These are phyloP conservation scores for Plagodis pulveraria DNA, from an alignment of 2,888 invertebrate genomes.

Conservation along the genomic window DNA sequence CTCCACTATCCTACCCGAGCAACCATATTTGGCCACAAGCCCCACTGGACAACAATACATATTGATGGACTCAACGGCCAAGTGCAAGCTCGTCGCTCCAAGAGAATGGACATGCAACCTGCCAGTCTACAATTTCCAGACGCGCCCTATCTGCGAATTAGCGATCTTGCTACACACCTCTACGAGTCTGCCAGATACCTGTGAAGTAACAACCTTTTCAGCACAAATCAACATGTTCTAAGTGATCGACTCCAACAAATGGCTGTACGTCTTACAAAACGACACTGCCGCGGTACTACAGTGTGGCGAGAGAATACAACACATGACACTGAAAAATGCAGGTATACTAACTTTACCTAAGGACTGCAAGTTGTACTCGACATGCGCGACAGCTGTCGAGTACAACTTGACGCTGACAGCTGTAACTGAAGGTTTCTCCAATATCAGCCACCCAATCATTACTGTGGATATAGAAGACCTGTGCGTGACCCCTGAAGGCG, in stretches of 20 bases:
- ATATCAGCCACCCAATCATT: background rate
- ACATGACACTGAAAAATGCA: background rate
- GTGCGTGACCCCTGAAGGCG: background rate
- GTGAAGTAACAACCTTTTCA: too few relatives aligned
- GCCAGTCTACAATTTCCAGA: too few relatives aligned
- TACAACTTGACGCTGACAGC: background rate
- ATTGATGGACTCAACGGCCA: conserved; percentile 24
- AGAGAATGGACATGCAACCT: conserved; percentile 29
- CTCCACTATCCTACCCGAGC: conserved; percentile 45
- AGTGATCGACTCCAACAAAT: background rate
- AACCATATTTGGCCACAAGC: conserved; percentile 39
- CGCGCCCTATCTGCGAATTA: too few relatives aligned
- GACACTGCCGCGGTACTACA: background rate
- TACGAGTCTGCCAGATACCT: too few relatives aligned
- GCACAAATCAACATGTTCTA: background rate
- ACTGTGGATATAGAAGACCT: background rate
- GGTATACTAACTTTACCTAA: background rate
- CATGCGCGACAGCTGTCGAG: too few relatives aligned
- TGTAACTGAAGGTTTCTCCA: background rate
- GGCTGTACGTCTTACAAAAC: background rate
- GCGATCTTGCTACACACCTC: background rate
- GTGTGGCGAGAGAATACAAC: background rate
- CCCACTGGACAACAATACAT: conserved; percentile 33
- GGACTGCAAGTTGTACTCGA: background rate
- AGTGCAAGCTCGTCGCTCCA: conserved; percentile 32